These are phyloP conservation scores for Psilopsiagon aurifrons DNA, from an alignment of 2,113 vertebrate species.

Conservation along the genomic window DNA sequence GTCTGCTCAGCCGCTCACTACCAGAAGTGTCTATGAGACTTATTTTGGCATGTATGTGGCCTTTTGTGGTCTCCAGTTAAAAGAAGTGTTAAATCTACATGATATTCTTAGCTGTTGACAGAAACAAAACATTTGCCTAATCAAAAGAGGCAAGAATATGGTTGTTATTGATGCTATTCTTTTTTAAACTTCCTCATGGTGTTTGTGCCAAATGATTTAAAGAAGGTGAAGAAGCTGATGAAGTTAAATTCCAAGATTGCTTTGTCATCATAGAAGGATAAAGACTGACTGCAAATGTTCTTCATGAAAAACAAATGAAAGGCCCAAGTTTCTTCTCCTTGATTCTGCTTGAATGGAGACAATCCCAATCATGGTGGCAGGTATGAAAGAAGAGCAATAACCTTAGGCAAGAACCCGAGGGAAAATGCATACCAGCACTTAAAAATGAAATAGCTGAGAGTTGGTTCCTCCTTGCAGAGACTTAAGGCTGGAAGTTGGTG, in stretches of 20 bases:
- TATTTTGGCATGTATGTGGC: neutral
- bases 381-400: neutral
- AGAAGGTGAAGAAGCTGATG: neutral
- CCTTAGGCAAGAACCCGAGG: neutral
- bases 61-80: neutral
- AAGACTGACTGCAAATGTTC: neutral
- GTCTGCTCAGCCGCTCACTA: neutral
- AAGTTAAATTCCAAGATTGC: neutral
- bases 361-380: neutral
- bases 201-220: neutral
- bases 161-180: neutral
- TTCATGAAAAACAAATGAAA: neutral
- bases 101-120: neutral
- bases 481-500: neutral
- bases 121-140: neutral
- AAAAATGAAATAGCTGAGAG: neutral
- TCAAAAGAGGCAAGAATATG: neutral
- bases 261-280: neutral
- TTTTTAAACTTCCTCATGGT: neutral
- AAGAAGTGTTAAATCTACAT: neutral
- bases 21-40: neutral
- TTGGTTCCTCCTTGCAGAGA: neutral
- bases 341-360: neutral
- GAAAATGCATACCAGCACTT: neutral
- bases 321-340: neutral